Evolutionary conservation across 92 coral and sea anemone genomes (phyloP), one percentile per base, ranked within the genome.

Genomic region (Zoanthus sociatus): DNA sequence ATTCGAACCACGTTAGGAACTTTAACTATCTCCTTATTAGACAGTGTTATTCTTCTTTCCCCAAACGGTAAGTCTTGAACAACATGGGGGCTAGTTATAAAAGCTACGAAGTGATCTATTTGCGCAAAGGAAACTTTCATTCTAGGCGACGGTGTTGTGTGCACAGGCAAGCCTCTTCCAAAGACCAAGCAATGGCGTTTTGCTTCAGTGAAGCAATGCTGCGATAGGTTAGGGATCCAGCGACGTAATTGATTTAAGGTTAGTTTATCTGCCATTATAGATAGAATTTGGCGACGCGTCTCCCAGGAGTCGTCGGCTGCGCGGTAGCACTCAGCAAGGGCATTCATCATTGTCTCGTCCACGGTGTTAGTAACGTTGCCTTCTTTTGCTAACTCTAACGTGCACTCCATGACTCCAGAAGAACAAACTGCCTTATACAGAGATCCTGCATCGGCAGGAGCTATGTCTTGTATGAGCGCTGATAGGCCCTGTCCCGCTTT

Each of bases 1-100:
- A 78, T 87, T 87, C 90, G 87, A 81, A 88, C 83, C 73, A 88
- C 87, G 70, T 88, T 88, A 13, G 87, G 88, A 82, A 88, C 88
- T 61, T 88, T 88, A 50, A 88, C 77, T 79, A 79, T 77, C 73
- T 87, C 90, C 44, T 54, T 84, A 13, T 50, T 72, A 4, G 88
- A 72, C 32, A 83, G 69, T 50, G 51, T 73, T 21, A 72, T 84
- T 53, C 45, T 72, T 73, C 30, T 72, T 84, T 84, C 56, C 13
- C 88, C 53, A 32, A 73, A 84, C 31, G 88, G 78, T 15, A 73
- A 71, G n/a, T 84, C 88, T 71, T 84, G 88, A 3, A 71, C 16
- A 9, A 83, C 14, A 83, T 83, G 48, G 58, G 87, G 77, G 14
- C 87, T 84, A 13, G 73, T 79, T 14, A 84, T 84, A 55, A 83